Percentiles rank a stretch among this genome's conserved stretches.
phyloP scores from a whole-genome alignment of 2,797 vertebrate genomes.

The Acanthis flammea region DNA sequence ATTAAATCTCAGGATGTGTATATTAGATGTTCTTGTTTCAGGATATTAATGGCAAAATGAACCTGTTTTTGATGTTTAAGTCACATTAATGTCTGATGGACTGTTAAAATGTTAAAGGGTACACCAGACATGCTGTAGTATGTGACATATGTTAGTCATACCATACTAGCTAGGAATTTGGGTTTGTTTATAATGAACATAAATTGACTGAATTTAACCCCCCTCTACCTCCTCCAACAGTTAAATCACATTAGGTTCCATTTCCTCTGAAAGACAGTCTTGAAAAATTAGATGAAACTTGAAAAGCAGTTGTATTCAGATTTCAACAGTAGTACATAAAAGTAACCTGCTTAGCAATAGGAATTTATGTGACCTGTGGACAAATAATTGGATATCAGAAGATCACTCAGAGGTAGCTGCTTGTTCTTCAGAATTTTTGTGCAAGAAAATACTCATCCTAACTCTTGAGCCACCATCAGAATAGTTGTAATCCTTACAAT shows the following conservation, averaged over 20 bases:
- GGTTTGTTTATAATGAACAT: conserved; percentile 74
- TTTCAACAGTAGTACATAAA: conserved; percentile 57
- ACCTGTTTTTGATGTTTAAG: conserved; percentile 77
- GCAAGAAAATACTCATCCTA: neutral
- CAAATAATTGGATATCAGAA: neutral
- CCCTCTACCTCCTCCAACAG: conserved; percentile 34
- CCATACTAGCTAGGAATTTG: conserved; percentile 71
- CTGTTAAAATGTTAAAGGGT: conserved; percentile 75
- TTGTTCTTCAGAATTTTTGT: neutral
- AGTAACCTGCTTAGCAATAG: conserved; percentile 15
- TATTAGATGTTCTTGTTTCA: conserved; percentile 76
- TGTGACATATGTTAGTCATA: conserved; percentile 67
- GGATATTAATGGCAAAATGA: conserved; percentile 78
- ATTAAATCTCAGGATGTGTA: conserved; percentile 83
- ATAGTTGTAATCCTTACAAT: neutral
- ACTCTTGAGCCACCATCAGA: neutral
- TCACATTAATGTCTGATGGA: conserved; percentile 81
- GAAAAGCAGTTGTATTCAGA: conserved; percentile 56
- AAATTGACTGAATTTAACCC: conserved; percentile 70
- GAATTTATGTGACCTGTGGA: neutral
- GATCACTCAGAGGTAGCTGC: neutral
- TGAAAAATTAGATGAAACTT: conserved; percentile 65
- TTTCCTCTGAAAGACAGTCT: conserved; percentile 65
- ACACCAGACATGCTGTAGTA: conserved; percentile 62
- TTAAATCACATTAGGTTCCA: conserved; percentile 67